Percentiles rank a stretch among this genome's conserved stretches.
Evolutionary conservation across 2,888 invertebrate genomes (phyloP).

Genomic region (Luperina nickerlii): DNA sequence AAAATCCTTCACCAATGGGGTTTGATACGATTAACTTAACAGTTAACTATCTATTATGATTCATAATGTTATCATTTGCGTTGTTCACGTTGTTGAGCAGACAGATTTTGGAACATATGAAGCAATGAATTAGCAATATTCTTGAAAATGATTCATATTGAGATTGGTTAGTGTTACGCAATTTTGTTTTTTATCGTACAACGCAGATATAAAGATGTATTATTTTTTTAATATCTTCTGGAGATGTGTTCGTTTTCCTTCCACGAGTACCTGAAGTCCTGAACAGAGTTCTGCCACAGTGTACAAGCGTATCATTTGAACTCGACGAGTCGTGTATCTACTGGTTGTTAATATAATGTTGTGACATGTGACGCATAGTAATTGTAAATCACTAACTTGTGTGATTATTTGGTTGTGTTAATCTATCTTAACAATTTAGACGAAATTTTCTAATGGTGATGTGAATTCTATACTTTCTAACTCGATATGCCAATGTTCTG

Average conservation of each 20-base stretch:
- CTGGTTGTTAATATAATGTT: conserved; percentile 63
- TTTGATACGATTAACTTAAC: too few species aligned
- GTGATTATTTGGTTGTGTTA: conserved; percentile 89
- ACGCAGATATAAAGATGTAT: conserved; percentile 48
- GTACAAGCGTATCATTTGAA: conserved; percentile 65
- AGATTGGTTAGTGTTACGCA: too few species aligned
- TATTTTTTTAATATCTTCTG: conserved; percentile 61
- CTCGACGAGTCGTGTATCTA: conserved; percentile 66
- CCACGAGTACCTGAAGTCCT: conserved; percentile 80
- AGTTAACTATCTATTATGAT: too few species aligned
- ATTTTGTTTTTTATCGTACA: conserved; percentile 13
- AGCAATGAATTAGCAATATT: too few species aligned
- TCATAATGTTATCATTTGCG: too few species aligned
- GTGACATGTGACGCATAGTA: conserved; percentile 63
- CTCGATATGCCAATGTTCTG: conserved; percentile 80
- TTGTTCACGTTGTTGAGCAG: too few species aligned
- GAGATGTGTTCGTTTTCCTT: conserved; percentile 77
- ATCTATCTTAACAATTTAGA: conserved; percentile 82
- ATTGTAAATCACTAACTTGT: conserved; percentile 84
- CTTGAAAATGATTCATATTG: too few species aligned
- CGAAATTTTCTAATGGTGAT: conserved; percentile 76
- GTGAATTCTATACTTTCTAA: conserved; percentile 72
- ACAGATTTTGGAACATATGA: too few species aligned
- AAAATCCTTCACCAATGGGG: too few species aligned
- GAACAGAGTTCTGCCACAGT: conserved; percentile 75